Evolutionary conservation across 2,888 invertebrate genomes (phyloP).

Genomic region (Caenorhabditis virilis): DNA sequence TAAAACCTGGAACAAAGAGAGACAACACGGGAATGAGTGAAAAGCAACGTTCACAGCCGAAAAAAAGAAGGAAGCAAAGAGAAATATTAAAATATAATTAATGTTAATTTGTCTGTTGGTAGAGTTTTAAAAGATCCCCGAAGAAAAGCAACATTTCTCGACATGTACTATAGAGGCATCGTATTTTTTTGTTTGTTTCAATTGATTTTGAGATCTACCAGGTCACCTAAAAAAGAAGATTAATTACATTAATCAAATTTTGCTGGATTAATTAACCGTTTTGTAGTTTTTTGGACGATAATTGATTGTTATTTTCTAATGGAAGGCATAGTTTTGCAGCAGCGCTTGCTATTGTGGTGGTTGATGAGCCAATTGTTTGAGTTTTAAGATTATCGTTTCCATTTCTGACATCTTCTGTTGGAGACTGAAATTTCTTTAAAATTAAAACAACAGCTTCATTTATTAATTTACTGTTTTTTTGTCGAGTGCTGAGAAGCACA

Average conservation of each 20-base stretch:
- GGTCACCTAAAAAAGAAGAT: conserved; percentile 31
- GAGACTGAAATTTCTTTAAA: conserved; percentile 15
- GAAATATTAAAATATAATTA: conserved; percentile 8
- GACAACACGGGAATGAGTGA: conserved; percentile 27
- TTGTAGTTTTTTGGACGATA: conserved; percentile 25
- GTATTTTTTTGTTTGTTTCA: conserved; percentile 12
- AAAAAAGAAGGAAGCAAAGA: conserved; percentile 14
- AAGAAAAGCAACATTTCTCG: conserved; percentile 22
- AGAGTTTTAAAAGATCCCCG: conserved; percentile 13
- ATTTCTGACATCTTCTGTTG: conserved; percentile 31
- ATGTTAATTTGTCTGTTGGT: conserved; percentile 8
- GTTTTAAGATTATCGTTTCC: conserved; percentile 21
- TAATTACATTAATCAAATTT: background rate
- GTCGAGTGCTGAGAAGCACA: conserved; percentile 21
- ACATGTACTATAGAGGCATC: conserved; percentile 42
- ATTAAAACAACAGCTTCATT: background rate
- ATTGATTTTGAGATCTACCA: conserved; percentile 41
- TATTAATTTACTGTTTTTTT: conserved; percentile 10
- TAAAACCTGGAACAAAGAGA: conserved; percentile 18
- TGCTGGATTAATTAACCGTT: conserved; percentile 14
- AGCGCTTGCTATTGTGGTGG: too few species aligned
- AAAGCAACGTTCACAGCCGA: conserved; percentile 30
- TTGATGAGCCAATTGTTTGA: background rate
- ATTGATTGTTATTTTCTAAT: conserved; percentile 36
- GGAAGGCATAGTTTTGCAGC: conserved; percentile 25